Conservation (phyloP, 1,140 invertebrate species). For the Diachasmimorpha longicaudata region DNA sequence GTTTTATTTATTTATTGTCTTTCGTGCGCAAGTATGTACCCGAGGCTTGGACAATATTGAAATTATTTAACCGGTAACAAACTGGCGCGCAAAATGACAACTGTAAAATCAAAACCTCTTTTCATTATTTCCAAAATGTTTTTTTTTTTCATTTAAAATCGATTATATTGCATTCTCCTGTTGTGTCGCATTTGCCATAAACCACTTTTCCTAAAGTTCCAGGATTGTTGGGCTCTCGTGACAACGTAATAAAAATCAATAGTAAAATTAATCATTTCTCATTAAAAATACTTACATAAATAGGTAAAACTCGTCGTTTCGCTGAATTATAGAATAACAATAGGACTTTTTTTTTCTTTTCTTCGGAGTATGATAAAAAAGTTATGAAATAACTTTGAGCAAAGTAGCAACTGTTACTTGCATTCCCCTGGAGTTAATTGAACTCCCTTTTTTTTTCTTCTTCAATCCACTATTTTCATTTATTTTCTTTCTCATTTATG, state of each 20-base stretch:
- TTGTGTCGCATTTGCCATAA: slow-evolving; percentile 26
- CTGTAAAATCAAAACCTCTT: slow-evolving; percentile 31
- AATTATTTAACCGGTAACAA: slow-evolving; percentile 42
- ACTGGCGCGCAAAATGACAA: slow-evolving; percentile 51
- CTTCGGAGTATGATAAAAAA: neutral
- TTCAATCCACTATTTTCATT: neutral
- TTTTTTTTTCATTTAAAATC: slow-evolving; percentile 12
- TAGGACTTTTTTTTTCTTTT: neutral
- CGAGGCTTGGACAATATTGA: slow-evolving; percentile 32
- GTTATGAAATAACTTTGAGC: neutral
- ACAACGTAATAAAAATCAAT: slow-evolving; percentile 26
- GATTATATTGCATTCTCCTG: slow-evolving; percentile 14
- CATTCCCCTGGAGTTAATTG: neutral
- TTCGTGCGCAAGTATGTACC: slow-evolving; percentile 53
- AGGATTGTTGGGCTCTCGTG: slow-evolving; percentile 30
- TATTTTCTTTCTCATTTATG: neutral
- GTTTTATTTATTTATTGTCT: slow-evolving; percentile 24
- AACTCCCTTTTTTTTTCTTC: neutral
- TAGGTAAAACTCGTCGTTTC: neutral
- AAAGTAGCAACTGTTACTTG: neutral
- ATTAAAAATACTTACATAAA: slow-evolving; percentile 3
- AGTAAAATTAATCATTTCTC: slow-evolving; percentile 7
- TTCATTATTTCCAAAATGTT: slow-evolving; percentile 5
- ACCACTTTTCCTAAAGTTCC: slow-evolving; percentile 31
- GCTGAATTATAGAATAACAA: neutral